phyloP scores from a whole-genome alignment of 1,140 invertebrate species.

The Euura saliciscinereae region DNA sequence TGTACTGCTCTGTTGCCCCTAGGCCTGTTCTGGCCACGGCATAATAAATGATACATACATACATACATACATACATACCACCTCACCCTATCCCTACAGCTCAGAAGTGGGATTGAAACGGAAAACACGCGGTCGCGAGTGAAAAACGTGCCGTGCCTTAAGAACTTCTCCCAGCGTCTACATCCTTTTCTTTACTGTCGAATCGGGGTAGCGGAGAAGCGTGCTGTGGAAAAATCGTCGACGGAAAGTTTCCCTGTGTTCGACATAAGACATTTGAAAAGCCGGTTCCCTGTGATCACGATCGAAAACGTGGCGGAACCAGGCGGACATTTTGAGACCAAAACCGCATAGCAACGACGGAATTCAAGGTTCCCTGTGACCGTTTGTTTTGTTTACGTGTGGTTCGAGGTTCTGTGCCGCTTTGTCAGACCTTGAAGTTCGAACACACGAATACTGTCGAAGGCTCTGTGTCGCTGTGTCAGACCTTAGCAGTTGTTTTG shows the following conservation, averaged over 20 bases:
- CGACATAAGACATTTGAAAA: not conserved
- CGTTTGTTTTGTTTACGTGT: not conserved
- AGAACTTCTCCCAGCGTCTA: not conserved
- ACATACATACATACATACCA: too few species aligned
- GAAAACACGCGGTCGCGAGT: not conserved
- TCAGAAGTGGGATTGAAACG: not conserved
- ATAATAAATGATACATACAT: too few species aligned
- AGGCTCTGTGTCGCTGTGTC: too few species aligned
- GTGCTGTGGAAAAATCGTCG: not conserved
- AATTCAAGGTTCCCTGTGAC: too few species aligned
- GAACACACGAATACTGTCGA: too few species aligned
- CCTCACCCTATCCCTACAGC: not conserved
- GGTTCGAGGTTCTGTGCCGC: too few species aligned
- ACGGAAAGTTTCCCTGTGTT: not conserved
- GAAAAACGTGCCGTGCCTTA: not conserved
- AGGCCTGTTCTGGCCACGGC: too few species aligned
- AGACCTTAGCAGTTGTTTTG: too few species aligned
- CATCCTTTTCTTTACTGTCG: not conserved
- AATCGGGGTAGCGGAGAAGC: not conserved
- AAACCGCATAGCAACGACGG: too few species aligned
- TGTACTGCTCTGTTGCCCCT: too few species aligned
- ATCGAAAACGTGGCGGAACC: not conserved
- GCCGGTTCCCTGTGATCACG: not conserved
- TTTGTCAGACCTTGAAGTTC: too few species aligned
- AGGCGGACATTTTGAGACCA: too few species aligned